Conservation (phyloP, 1,140 invertebrate genomes). For the Melipona quadrifasciata region DNA sequence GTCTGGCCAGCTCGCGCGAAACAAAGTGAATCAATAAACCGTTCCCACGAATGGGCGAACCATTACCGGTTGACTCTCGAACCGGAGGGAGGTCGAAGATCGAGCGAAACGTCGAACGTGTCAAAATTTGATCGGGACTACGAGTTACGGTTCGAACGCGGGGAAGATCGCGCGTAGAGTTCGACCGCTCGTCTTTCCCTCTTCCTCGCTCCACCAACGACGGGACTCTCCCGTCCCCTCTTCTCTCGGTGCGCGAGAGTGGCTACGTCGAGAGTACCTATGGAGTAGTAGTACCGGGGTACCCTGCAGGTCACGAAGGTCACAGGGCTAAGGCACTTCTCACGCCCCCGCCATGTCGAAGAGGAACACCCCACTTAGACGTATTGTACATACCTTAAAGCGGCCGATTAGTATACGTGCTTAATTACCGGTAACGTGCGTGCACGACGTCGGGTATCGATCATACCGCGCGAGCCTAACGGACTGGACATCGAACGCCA, state of each 20-base stretch:
- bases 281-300: slow-evolving; percentile 69
- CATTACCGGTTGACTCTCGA: slow-evolving; percentile 56
- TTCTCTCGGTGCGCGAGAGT: slow-evolving; percentile 52
- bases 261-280: slow-evolving; percentile 65
- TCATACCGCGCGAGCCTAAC: slow-evolving; percentile 61
- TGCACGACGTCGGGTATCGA: slow-evolving; percentile 77
- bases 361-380: slow-evolving; percentile 78
- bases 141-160: slow-evolving; percentile 11
- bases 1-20: slow-evolving; percentile 35
- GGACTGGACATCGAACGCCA: slow-evolving; percentile 4
- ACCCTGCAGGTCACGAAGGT: slow-evolving; percentile 75
- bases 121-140: slow-evolving; percentile 80
- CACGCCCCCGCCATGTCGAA: slow-evolving; percentile 79
- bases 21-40: slow-evolving; percentile 28
- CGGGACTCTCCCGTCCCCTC: slow-evolving; percentile 1
- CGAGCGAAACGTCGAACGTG: slow-evolving; percentile 78
- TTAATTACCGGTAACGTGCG: slow-evolving; percentile 79
- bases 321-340: slow-evolving; percentile 82
- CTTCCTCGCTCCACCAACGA: background rate
- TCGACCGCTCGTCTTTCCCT: slow-evolving; percentile 22
- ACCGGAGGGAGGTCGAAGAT: slow-evolving; percentile 73
- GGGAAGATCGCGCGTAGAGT: slow-evolving; percentile 49
- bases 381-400: slow-evolving; percentile 76
- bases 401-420: slow-evolving; percentile 79
- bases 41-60: slow-evolving; percentile 58